Conservation (phyloP, 1,140 invertebrate genomes). For the Halesus radiatus region DNA sequence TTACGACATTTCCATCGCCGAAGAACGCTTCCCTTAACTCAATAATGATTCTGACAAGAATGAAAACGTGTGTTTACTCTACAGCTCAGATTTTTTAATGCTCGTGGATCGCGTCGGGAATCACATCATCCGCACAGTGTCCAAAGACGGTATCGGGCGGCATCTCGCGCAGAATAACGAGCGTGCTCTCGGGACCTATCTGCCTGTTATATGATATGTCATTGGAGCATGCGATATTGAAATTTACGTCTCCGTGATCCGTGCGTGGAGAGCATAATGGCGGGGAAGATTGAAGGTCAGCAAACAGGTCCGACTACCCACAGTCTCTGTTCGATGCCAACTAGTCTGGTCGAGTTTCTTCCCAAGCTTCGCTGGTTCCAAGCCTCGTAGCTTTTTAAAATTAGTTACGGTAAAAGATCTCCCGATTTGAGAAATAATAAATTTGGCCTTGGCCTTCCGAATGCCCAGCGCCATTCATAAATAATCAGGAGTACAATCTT, state of each 20-base stretch:
- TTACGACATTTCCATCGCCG: too few relatives aligned
- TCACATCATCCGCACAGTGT: too few relatives aligned
- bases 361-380: neutral
- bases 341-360: constrained; percentile 32
- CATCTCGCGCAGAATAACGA: neutral
- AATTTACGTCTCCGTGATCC: neutral
- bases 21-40: too few relatives aligned
- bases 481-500: neutral
- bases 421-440: neutral
- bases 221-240: constrained; percentile 4
- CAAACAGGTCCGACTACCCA: constrained; percentile 41
- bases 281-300: constrained; percentile 43
- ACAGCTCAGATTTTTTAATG: too few relatives aligned
- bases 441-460: neutral
- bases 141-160: neutral
- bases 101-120: too few relatives aligned
- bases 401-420: neutral
- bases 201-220: constrained; percentile 1
- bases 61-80: too few relatives aligned
- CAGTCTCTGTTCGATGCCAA: constrained; percentile 36
- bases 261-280: constrained; percentile 34
- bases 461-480: neutral
- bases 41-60: too few relatives aligned
- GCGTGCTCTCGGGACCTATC: neutral
- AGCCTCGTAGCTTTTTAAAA: neutral